Percentiles rank a stretch among this genome's conserved stretches.
Conservation (phyloP, 2,888 invertebrate genomes). For the Luperina testacea region DNA sequence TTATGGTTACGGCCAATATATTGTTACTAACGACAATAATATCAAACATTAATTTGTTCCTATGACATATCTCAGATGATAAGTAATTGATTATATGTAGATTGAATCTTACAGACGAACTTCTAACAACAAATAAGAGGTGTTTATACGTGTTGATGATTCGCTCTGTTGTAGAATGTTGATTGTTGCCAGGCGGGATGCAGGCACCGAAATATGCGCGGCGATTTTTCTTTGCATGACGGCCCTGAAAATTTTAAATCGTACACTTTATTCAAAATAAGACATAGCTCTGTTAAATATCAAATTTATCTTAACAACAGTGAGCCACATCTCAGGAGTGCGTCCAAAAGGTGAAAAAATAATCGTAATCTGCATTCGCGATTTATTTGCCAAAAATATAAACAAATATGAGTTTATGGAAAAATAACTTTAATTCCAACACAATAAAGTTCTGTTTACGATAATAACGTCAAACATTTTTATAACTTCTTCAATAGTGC, state of each 20-base stretch:
- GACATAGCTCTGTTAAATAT: background rate
- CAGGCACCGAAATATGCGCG: slow-evolving; percentile 82
- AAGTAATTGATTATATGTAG: slow-evolving; percentile 71
- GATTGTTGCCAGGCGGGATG: slow-evolving; percentile 77
- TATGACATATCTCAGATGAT: slow-evolving; percentile 61
- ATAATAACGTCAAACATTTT: no score
- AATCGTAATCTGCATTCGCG: background rate
- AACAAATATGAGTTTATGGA: no score
- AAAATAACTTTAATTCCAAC: no score
- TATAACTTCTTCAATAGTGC: no score
- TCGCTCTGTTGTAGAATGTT: slow-evolving; percentile 62
- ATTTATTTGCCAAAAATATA: no score
- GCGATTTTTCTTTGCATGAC: slow-evolving; percentile 79
- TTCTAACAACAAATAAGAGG: slow-evolving; percentile 73
- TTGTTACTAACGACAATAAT: slow-evolving; percentile 36
- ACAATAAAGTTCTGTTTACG: no score
- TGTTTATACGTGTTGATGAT: slow-evolving; percentile 66
- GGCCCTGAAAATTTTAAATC: slow-evolving; percentile 75
- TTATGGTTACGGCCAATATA: slow-evolving; percentile 50
- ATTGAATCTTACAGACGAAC: slow-evolving; percentile 74
- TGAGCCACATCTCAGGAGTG: slow-evolving; percentile 11
- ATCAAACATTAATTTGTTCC: slow-evolving; percentile 53
- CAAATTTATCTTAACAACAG: slow-evolving; percentile 15
- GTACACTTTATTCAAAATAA: slow-evolving; percentile 18
- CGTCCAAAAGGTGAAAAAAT: no score